Base-by-base conservation (phyloP, 2,113 vertebrate species). In the Eidolon helvum region DNA sequence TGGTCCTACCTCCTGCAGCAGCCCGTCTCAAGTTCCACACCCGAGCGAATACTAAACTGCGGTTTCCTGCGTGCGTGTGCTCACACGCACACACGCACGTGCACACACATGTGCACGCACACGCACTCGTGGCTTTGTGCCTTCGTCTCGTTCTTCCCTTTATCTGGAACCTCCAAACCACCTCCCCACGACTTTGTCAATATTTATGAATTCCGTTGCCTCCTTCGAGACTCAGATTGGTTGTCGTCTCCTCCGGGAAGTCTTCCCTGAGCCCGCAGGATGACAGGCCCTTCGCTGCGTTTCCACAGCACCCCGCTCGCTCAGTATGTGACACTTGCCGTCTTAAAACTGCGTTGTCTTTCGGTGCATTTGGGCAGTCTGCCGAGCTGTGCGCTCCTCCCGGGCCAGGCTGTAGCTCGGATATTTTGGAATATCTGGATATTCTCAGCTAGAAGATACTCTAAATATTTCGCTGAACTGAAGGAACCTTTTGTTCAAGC, bases 391-490 rank as follows among this genome's bases (percentile, higher is more conserved):
- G 40, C 35, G 59, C 12, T 53, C n/a, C 10, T 57, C 45, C 11
- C 7, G 0, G 30, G 4, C 2, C 18, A 10, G 30, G 30, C 10
- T 30, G 1, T 14, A 8, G 48, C n/a, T 68, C 28, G 38, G 19
- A 24, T 28, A 10, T 16, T 71, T 84, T 14, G 28, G 15, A 87
- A 40, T 89, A 72, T 78, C 35, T 7, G 48, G 50, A 65, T 48
- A 48, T 48, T 48, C 48, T 48, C 11, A 2, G 22, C 5, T 28
- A 53, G 43, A 61, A 69, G 10, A 63, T 16, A 5, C 14, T 28
- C 8, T 94, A 14, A n/a, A 7, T 61, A 38, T 40, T 87, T 57
- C 59, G 50, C 48, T 75, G 50, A 61, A 26, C 19, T 16, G 26
- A 65, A 87, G 24, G 24, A 6, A 66, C 55, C 55, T 26, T 18